These are phyloP conservation scores for Labeo rohita DNA, from an alignment of 2,113 vertebrate genomes.

Conservation along the genomic window DNA sequence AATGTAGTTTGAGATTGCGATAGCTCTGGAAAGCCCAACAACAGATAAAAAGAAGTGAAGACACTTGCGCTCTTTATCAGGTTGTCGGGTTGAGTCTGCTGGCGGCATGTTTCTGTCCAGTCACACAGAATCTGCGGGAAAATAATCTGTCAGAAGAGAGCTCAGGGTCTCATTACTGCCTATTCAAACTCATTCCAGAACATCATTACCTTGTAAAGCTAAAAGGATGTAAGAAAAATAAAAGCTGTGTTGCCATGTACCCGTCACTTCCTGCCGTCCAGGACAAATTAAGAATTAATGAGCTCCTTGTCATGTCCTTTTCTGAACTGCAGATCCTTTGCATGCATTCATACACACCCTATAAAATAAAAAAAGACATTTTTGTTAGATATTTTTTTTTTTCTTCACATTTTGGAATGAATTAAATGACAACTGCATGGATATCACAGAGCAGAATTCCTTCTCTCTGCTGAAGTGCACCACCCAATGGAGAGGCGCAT, in stretches of 20 bases:
- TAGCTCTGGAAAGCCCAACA: constrained; percentile 34
- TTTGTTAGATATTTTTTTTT: background rate
- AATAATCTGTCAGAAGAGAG: background rate
- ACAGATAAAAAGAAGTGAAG: constrained; percentile 41
- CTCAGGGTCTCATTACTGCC: background rate
- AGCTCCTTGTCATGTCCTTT: constrained; percentile 12
- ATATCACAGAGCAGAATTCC: background rate
- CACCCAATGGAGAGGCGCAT: constrained; percentile 41
- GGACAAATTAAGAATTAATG: constrained; percentile 25
- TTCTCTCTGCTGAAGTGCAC: constrained; percentile 45
- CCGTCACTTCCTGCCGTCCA: background rate
- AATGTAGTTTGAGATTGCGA: constrained; percentile 40
- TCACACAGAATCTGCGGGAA: background rate
- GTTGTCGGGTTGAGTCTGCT: constrained; percentile 36
- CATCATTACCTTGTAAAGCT: background rate
- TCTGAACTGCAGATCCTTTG: constrained; percentile 7
- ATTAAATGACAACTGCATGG: background rate
- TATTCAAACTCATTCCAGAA: constrained; percentile 6
- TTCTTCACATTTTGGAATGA: background rate
- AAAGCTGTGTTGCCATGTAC: background rate
- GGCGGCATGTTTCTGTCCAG: background rate
- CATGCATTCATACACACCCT: background rate
- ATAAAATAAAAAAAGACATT: background rate
- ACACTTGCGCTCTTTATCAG: constrained; percentile 43
- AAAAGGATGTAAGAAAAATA: constrained; percentile 24